Evolutionary conservation across 92 coral and sea anemone genomes (phyloP), one percentile per base, ranked within the genome.

Genomic region (Phenganax marumi): DNA sequence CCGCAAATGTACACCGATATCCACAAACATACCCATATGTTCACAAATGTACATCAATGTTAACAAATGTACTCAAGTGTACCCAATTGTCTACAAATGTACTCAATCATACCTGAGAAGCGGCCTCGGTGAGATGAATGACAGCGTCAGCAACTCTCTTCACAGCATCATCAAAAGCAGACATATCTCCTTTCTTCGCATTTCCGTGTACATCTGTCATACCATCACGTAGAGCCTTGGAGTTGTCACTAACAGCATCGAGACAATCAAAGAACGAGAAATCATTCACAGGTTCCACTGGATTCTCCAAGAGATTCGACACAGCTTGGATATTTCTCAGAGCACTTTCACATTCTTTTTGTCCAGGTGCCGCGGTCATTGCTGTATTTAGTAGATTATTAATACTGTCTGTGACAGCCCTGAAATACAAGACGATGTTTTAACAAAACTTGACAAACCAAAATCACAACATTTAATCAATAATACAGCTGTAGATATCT

Each of bases 341-440:
- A 8, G 99, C 99, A 19, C 89, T 96, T 53, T 96, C 99, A 62
- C 99, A 96, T 75, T 96, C 99, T 80, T 96, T 96, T 68, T 96
- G 99, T 75, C 99, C 99, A 22, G 99, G 99, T 6, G 99, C 99
- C 12, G 97, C 99, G 14, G 99, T 92, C 99, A 96, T 96, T 83
- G 96, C 91, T 12, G 99, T 93, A 68, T 96, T 96, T 21, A 96
- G 86, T 54, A 96, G 81, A 86, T 89, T 92, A 84, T 96, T 96
- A 80, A 96, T 96, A 70, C 97, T 96, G 80, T 96, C 99, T 10
- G 99, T 96, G 11, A 96, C 99, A 73, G 96, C 97, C 52, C 99
- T 95, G 88, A 21, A 68, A 66, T 33, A 33, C 43, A 33, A 33
- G 43, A 33, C 43, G 43, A 33, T 33, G 5, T 33, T 33, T 33